Evolutionary conservation across 2,113 vertebrate species (phyloP).

Genomic region (Ceuthmochares aereus): DNA sequence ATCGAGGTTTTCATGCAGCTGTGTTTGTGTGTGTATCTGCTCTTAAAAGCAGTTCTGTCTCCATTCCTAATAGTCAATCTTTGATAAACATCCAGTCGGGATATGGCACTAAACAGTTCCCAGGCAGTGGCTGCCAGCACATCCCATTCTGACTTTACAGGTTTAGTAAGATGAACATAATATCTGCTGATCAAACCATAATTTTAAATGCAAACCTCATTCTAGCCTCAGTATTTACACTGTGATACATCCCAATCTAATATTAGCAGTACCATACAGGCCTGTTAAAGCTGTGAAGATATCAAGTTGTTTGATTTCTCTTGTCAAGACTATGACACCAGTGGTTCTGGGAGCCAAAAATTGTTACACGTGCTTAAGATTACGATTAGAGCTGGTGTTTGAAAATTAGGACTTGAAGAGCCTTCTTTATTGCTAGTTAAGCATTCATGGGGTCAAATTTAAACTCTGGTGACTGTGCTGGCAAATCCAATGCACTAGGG

Average conservation of each 20-base stretch:
- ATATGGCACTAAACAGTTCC: neutral
- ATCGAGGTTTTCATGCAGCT: neutral
- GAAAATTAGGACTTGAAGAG: neutral
- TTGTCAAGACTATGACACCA: neutral
- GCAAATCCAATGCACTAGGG: neutral
- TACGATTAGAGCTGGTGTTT: neutral
- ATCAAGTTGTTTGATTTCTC: neutral
- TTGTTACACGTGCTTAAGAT: neutral
- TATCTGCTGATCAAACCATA: fast-evolving
- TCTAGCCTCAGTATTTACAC: neutral
- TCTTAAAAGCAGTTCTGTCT: neutral
- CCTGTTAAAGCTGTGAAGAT: neutral
- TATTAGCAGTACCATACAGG: neutral
- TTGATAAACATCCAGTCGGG: neutral
- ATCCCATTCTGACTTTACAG: neutral
- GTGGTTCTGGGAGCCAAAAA: fast-evolving
- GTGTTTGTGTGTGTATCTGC: fast-evolving
- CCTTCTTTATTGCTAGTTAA: neutral
- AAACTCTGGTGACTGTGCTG: neutral
- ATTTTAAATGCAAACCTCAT: neutral
- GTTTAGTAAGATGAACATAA: neutral
- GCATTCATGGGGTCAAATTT: neutral
- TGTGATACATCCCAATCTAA: neutral
- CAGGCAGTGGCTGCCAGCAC: neutral
- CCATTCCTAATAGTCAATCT: neutral